phyloP scores from a whole-genome alignment of 37 sponge, comb jelly and placozoan genomes.

The Crambe crambe region DNA sequence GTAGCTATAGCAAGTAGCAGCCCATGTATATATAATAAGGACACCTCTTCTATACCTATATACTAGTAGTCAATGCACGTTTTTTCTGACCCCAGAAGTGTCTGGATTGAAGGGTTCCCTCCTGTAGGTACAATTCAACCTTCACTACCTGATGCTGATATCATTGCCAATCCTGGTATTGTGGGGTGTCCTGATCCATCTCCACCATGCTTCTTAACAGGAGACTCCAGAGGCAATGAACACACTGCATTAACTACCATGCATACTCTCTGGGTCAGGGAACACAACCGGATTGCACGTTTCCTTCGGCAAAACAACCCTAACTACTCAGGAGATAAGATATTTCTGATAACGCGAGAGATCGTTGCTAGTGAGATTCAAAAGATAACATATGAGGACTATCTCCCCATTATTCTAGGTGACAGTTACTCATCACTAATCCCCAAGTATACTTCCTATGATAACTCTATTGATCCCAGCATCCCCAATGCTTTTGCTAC shows the following conservation, averaged over 20 bases:
- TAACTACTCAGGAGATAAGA: slow-evolving; percentile 75
- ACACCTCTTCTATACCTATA: too few relatives aligned
- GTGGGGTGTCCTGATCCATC: not conserved
- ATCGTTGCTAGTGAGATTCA: slow-evolving; percentile 85
- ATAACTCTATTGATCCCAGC: slow-evolving; percentile 51
- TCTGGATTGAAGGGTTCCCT: too few relatives aligned
- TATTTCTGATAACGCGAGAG: slow-evolving; percentile 83
- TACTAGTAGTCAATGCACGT: too few relatives aligned
- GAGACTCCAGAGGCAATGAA: slow-evolving; percentile 87
- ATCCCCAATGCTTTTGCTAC: slow-evolving; percentile 79
- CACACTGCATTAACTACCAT: slow-evolving; percentile 82
- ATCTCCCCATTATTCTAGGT: slow-evolving; percentile 82
- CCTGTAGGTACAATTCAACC: not conserved
- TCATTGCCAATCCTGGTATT: not conserved
- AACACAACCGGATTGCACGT: slow-evolving; percentile 91
- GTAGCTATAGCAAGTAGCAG: not conserved
- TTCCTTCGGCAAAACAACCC: slow-evolving; percentile 64
- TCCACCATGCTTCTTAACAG: slow-evolving; percentile 70
- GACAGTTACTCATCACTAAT: slow-evolving; percentile 26
- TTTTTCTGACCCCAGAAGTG: too few relatives aligned
- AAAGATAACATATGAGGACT: slow-evolving; percentile 84
- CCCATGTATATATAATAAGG: too few relatives aligned
- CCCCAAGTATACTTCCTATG: slow-evolving; percentile 57
- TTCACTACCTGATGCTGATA: not conserved
- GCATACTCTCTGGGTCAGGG: slow-evolving; percentile 96